Percentiles rank a stretch among this genome's conserved stretches.
Evolutionary conservation across 2,113 vertebrate genomes (phyloP).

Genomic region (Ranitomeya variabilis): DNA sequence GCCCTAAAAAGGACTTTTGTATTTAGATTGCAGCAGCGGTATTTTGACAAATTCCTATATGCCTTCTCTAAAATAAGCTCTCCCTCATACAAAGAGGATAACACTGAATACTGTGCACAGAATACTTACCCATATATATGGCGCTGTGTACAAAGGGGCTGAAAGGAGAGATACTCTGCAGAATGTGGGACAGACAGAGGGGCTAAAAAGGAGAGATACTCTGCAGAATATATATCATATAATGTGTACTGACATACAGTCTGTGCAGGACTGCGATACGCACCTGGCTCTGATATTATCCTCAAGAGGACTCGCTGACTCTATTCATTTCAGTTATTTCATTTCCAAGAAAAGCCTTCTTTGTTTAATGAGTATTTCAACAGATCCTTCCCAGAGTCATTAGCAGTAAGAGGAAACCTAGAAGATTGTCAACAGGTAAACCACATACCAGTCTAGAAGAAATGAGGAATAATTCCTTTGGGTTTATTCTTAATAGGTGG

Average conservation of each 20-base stretch:
- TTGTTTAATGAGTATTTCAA: constrained; percentile 21
- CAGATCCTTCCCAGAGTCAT: background rate
- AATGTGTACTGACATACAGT: background rate
- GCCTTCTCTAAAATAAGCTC: too few species aligned
- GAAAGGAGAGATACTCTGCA: too few species aligned
- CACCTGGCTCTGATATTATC: constrained; percentile 10
- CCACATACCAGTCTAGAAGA: background rate
- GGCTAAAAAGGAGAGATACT: too few species aligned
- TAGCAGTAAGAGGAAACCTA: constrained; percentile 9
- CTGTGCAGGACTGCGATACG: background rate
- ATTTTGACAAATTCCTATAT: too few species aligned
- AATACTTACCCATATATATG: background rate
- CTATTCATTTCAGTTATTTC: background rate
- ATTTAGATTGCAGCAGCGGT: too few species aligned
- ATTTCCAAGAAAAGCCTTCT: constrained; percentile 7
- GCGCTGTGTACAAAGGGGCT: too few species aligned
- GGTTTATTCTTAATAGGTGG: constrained; percentile 39
- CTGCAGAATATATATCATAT: background rate
- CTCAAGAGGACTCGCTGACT: background rate
- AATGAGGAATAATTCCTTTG: background rate
- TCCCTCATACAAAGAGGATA: background rate
- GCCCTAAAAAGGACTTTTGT: too few species aligned
- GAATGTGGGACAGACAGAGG: too few species aligned
- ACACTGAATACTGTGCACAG: background rate
- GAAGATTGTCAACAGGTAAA: constrained; percentile 31